Evolutionary conservation across 2,797 vertebrate genomes (phyloP).

Genomic region (Acomys russatus): DNA sequence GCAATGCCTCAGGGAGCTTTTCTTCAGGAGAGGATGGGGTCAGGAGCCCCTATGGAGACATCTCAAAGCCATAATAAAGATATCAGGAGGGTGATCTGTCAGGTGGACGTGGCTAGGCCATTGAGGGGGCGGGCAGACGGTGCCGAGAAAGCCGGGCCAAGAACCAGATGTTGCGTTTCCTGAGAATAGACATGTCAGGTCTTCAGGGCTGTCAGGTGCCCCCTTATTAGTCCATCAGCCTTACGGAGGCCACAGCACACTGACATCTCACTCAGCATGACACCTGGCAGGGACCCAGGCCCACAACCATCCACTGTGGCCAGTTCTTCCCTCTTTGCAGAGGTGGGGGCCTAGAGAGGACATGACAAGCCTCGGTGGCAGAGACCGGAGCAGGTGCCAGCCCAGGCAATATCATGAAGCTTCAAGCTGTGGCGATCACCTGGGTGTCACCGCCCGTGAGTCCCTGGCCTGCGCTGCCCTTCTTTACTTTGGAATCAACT

Average conservation of each 20-base stretch:
- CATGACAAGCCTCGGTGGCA: neutral
- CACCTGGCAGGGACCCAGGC: neutral
- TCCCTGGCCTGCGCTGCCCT: neutral
- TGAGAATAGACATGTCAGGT: conserved; percentile 94
- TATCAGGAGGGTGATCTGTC: conserved; percentile 90
- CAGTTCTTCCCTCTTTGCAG: neutral
- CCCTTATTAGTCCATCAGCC: conserved; percentile 92
- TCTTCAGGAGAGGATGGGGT: conserved; percentile 71
- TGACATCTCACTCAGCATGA: conserved; percentile 86
- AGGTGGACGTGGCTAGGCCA: conserved; percentile 86
- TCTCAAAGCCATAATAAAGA: conserved; percentile 92
- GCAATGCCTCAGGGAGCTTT: conserved; percentile 78
- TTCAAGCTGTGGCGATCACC: accelerated
- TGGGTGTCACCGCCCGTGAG: neutral
- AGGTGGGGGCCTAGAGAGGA: neutral
- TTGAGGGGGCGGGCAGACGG: conserved; percentile 86
- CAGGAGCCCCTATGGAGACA: conserved; percentile 81
- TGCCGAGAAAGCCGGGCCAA: conserved; percentile 83
- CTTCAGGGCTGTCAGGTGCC: conserved; percentile 90
- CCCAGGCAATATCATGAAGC: neutral
- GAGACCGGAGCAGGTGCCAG: neutral
- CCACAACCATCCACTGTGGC: neutral
- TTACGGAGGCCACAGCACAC: conserved; percentile 82
- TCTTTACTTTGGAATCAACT: neutral
- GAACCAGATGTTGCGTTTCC: conserved; percentile 95